Base-by-base conservation (phyloP, 2,113 vertebrate species). In the Equus przewalskii region DNA sequence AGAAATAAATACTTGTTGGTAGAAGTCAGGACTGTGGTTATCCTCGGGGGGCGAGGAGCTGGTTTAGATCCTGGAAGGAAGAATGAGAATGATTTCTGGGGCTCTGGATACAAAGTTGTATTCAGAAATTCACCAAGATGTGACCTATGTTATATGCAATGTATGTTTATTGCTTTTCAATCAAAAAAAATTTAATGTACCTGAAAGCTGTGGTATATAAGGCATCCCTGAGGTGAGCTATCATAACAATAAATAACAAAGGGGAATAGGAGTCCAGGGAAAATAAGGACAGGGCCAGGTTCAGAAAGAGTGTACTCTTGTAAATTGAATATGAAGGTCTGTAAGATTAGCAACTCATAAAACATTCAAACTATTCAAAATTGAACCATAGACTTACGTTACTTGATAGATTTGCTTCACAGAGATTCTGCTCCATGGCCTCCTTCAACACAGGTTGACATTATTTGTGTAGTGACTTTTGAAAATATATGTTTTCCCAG, bases 311-410 rank as follows among this genome's bases (percentile, higher is more conserved):
- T 88, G 1, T 91, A 79, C 12, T 89, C 51, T 73, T 58, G 4
- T n/a, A 96, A 85, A 80, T 36, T 96, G 10, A 90, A 81, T 70
- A 85, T 93, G 21, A 93, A 93, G n/a, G 9, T 83, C 18, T 70
- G 1, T 19, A 56, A 75, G 62, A 6, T 75, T 64, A 89, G 28
- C 7, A 94, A 46, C 26, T 80, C 75, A 81, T 75, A 65, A 85
- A 96, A 95, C 60, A 49, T 78, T 56, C 76, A 89, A 83, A 83
- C 2, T 75, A 67, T 65, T 95, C 24, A 46, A 84, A 96, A 82
- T 5, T 78, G 19, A 87, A 70, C 56, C 18, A 91, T 51, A 84
- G 36, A 41, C 36, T 41, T 41, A 41, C 3, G 36, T 41, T 41
- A 41, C 36, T 41, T 41, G 36, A 41, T 41, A 41, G 24, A 80